Base-by-base conservation (phyloP, 1,140 invertebrate species). In the Leptinotarsa defecta region DNA sequence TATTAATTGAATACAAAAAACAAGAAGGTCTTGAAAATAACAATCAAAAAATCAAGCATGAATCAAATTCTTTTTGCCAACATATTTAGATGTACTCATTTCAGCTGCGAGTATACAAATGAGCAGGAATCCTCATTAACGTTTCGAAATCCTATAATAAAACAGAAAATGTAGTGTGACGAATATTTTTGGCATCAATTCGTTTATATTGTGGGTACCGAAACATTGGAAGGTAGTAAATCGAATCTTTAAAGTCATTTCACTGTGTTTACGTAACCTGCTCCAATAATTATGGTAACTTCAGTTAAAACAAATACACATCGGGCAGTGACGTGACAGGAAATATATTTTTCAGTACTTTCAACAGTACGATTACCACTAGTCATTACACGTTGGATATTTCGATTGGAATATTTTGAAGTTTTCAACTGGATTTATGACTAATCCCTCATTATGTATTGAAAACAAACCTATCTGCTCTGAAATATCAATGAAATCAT, bases 191-290 rank as follows among this genome's bases (percentile, higher is more conserved):
- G 64, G 64, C 64, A 34, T 17, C 64, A 24, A 65, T 65, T 22
- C 27, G 27, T n/a, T 65, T 22, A 65, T 65, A 24, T 65, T 65
- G 13, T 22, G 20, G 27, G 15, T 87, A 96, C 94, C 78, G 95
- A 95, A 70, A 70, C 27, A 34, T 70, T 20, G 43, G 19, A 15
- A 34, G 27, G 68, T 70, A 70, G 68, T 70, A 70, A 70, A 70
- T 70, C 68, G 20, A 43, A 70, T 70, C 17, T 70, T 70, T 22
- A 49, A 70, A 49, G 13, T 43, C 15, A 15, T 48, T 70, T 70
- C 34, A 70, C 20, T 70, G 20, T 70, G 68, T 70, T 70, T 70
- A 70, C 34, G 68, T 49, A 49, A 43, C 48, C 68, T 70, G 27
- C 19, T 70, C 34, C 52, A 57, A 57, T 68, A 68, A 68, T 70